A percentile compares a stretch with the other conserved stretches of the same genome.
Evolutionary conservation across 2,888 invertebrate species (phyloP).

Genomic region (Zygothrica quintamaculata): DNA sequence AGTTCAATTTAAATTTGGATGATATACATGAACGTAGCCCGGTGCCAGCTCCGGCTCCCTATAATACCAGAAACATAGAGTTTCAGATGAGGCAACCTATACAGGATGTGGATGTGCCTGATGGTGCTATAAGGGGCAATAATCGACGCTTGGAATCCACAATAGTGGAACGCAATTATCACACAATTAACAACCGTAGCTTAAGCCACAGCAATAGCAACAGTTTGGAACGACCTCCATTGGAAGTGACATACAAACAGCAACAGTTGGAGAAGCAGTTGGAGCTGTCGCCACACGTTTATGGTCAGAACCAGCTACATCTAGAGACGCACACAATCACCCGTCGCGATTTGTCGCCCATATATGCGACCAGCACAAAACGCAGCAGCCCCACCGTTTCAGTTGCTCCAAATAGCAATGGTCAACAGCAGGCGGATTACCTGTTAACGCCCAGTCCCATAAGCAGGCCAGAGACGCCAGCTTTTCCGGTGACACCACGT

Average conservation of each 20-base stretch:
- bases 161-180: slow-evolving; percentile 84
- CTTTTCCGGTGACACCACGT: slow-evolving; percentile 96
- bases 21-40: slow-evolving; percentile 66
- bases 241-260: slow-evolving; percentile 56
- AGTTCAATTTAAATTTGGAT: slow-evolving; percentile 80
- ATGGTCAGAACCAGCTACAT: slow-evolving; percentile 68
- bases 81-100: slow-evolving; percentile 6
- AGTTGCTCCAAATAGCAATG: slow-evolving; percentile 69
- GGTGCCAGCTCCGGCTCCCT: slow-evolving; percentile 39
- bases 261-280: slow-evolving; percentile 30
- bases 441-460: slow-evolving; percentile 71
- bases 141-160: slow-evolving; percentile 57
- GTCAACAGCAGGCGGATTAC: slow-evolving; percentile 56
- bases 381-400: slow-evolving; percentile 52
- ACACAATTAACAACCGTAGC: slow-evolving; percentile 80
- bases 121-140: slow-evolving; percentile 54
- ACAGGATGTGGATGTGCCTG: slow-evolving; percentile 70
- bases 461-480: slow-evolving; percentile 93
- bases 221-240: slow-evolving; percentile 48
- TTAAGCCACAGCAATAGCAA: slow-evolving; percentile 46
- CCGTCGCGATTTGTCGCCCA: slow-evolving; percentile 78
- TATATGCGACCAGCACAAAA: slow-evolving; percentile 81
- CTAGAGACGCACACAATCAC: slow-evolving; percentile 68
- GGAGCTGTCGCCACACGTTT: slow-evolving; percentile 58
- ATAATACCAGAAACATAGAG: slow-evolving; percentile 45